These are phyloP conservation scores for Ptilodon capucinus DNA, from an alignment of 2,888 invertebrate species.

Conservation along the genomic window DNA sequence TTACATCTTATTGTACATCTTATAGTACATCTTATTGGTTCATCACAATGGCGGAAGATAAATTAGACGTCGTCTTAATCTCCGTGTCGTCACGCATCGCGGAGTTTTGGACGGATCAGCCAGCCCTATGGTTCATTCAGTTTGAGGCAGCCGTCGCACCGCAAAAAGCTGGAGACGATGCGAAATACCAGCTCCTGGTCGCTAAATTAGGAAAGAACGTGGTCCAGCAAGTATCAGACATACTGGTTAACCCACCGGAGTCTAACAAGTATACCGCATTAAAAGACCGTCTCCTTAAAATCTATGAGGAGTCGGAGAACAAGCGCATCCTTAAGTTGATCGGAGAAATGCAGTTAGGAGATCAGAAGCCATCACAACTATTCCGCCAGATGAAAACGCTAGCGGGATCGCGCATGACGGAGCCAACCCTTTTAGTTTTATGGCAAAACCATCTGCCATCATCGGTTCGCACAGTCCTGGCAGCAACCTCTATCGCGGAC, in stretches of 20 bases:
- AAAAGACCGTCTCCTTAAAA: slow-evolving; percentile 3
- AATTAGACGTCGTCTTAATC: too few relatives aligned
- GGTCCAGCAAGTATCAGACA: slow-evolving; percentile 23
- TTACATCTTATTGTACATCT: too few relatives aligned
- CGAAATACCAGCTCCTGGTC: slow-evolving; percentile 18
- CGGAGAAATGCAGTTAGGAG: slow-evolving; percentile 15
- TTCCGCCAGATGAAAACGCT: slow-evolving; percentile 19
- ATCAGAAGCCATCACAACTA: slow-evolving; percentile 19
- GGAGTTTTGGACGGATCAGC: slow-evolving; percentile 30
- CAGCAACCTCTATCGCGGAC: too few relatives aligned
- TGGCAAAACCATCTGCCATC: too few relatives aligned
- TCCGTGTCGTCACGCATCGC: slow-evolving; percentile 4
- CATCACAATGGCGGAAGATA: too few relatives aligned
- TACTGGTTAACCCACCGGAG: slow-evolving; percentile 18
- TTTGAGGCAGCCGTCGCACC: slow-evolving; percentile 12
- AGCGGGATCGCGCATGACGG: too few relatives aligned
- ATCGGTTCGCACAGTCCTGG: too few relatives aligned
- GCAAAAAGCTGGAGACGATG: slow-evolving; percentile 13
- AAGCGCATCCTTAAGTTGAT: slow-evolving; percentile 15
- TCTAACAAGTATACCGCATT: slow-evolving; percentile 12
- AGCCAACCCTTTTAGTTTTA: too few relatives aligned
- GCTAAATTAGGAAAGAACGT: slow-evolving; percentile 22
- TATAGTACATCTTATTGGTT: too few relatives aligned
- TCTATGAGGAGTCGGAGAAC: slow-evolving; percentile 14
- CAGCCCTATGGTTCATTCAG: slow-evolving; percentile 25